Percentiles rank a stretch among this genome's conserved stretches.
phyloP scores from a whole-genome alignment of 2,113 vertebrate species.

The Hiodon alosoides region DNA sequence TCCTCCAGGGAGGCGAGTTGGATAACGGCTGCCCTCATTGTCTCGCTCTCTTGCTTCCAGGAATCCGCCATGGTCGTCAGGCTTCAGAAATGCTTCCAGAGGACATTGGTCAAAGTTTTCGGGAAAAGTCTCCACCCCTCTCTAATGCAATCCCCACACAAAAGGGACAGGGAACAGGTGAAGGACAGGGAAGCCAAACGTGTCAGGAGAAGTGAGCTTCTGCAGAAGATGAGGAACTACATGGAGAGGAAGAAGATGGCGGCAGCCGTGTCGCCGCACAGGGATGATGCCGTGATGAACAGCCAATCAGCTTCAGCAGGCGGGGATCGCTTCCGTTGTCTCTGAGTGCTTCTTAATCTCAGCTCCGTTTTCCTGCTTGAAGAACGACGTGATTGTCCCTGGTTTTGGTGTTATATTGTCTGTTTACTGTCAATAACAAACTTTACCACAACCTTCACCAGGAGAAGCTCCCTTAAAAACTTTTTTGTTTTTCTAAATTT shows the following conservation, averaged over 20 bases:
- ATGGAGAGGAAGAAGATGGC: background rate
- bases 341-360: no score
- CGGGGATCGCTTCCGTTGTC: no score
- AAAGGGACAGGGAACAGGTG: background rate
- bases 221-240: constrained; percentile 25
- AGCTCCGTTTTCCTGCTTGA: no score
- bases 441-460: no score
- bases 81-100: constrained; percentile 25
- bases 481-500: no score
- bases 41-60: background rate
- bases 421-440: no score
- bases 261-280: background rate
- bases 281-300: background rate
- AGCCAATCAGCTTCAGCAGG: no score
- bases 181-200: background rate
- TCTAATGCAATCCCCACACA: background rate
- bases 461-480: no score
- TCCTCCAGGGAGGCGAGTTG: background rate
- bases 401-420: no score
- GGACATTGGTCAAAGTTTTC: constrained; percentile 4
- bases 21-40: background rate
- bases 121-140: background rate
- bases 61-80: constrained; percentile 1
- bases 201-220: constrained; percentile 16
- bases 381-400: no score